Base-by-base conservation (phyloP, 2,797 vertebrate species). In the Sphenopsis melanotis region DNA sequence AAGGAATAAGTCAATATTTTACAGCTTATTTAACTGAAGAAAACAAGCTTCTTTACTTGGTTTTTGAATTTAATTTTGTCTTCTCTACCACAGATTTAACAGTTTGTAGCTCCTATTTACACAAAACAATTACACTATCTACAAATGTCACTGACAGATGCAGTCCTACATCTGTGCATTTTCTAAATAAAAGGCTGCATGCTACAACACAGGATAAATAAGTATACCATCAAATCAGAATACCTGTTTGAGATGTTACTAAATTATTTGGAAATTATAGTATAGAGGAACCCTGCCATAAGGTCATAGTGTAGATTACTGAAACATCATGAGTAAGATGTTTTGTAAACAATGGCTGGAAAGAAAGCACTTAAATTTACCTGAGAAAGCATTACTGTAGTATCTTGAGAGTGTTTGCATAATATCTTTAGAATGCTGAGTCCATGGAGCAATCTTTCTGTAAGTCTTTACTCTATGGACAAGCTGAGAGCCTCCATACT, bases 391-490 rank as follows among this genome's bases (percentile, higher is more conserved):
- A 37, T 99, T 99, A 97, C 99, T 99, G 87, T 99, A 99, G 92
- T 99, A 99, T 90, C 99, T 98, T 8, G 99, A 99, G 82, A 99
- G 98, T 0, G 99, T 99, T 90, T 99, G 99, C 99, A 99, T 99
- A 97, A 99, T 99, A 95, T 99, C 99, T 97, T 99, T 99, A 75
- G 99, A 99, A 98, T 99, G 99, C 78, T 99, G 99, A 4, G 99
- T 99, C 99, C 99, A 99, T 0, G 99, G 99, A 8, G 99, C 99
- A 30, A 99, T 99, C 97, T 99, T 99, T 83, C 99, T 98, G 74
- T 99, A 99, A 7, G 99, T 99, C 97, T 99, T 99, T 22, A 99
- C 99, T 81, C 99, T 98, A 96, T 99, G 99, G 66, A 99, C 99
- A 90, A 99, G 98, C 97, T 99, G 99, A 89, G 99, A 99, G 53